Evolutionary conservation across 2,888 invertebrate genomes (phyloP).

Genomic region (Adelphocoris suturalis): DNA sequence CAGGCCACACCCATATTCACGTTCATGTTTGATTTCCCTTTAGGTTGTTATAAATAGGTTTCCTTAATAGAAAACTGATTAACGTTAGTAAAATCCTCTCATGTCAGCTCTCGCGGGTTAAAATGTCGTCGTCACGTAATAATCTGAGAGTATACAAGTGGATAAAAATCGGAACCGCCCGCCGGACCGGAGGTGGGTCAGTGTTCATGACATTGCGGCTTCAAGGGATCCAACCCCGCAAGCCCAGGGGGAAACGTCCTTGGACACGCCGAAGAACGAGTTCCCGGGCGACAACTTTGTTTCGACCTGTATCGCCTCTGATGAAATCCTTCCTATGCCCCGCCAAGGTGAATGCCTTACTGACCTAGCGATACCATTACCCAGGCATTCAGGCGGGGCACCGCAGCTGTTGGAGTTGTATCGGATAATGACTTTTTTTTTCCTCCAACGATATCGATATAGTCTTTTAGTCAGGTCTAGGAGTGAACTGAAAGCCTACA

Average conservation of each 20-base stretch:
- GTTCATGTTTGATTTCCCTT: too few relatives aligned
- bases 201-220: constrained; percentile 44
- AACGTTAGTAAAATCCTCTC: too few relatives aligned
- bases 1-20: too few relatives aligned
- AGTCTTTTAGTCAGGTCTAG: too few relatives aligned
- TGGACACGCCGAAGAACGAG: neutral
- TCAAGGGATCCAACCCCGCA: neutral
- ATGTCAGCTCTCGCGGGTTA: too few relatives aligned
- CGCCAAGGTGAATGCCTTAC: constrained; percentile 28
- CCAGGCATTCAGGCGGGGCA: constrained; percentile 12
- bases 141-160: neutral
- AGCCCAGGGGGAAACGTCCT: neutral
- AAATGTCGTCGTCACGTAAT: too few relatives aligned
- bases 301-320: neutral
- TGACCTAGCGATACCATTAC: constrained; percentile 21
- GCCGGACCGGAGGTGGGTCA: neutral
- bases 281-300: neutral
- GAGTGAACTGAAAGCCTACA: too few relatives aligned
- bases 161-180: neutral
- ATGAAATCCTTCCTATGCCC: neutral
- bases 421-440: neutral
- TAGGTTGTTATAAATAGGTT: too few relatives aligned
- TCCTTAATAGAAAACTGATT: too few relatives aligned
- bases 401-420: constrained; percentile 18
- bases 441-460: neutral